Evolutionary conservation across 2,113 vertebrate genomes (phyloP).

Genomic region (Myrmecobius fasciatus): DNA sequence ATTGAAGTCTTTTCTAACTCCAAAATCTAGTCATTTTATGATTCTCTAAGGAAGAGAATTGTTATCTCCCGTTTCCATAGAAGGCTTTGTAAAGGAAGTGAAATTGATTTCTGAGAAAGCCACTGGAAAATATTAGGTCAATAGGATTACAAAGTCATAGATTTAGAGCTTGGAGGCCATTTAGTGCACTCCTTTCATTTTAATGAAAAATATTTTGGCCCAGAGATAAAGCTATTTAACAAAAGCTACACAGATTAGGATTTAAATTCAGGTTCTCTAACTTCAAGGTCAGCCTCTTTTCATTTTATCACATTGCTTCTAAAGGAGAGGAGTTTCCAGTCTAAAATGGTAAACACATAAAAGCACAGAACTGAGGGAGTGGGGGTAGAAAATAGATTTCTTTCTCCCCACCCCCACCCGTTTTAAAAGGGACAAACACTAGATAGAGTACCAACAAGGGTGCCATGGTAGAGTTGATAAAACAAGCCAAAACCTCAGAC

Average conservation of each 20-base stretch:
- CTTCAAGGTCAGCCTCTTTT: neutral
- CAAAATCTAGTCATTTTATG: neutral
- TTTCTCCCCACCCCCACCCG: neutral
- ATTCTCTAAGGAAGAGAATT: neutral
- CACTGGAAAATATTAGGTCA: neutral
- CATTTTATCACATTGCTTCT: neutral
- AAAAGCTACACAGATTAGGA: neutral
- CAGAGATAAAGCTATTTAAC: neutral
- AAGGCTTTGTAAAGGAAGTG: neutral
- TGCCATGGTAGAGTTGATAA: neutral
- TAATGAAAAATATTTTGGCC: neutral
- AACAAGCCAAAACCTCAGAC: neutral
- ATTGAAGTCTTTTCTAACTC: neutral
- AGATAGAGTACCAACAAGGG: conserved; percentile 44
- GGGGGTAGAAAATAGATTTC: neutral
- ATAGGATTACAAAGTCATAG: neutral
- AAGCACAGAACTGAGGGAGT: neutral
- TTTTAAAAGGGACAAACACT: conserved; percentile 50
- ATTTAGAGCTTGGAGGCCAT: neutral
- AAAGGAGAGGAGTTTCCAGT: neutral
- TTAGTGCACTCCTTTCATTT: neutral
- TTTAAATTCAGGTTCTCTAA: neutral
- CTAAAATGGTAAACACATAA: neutral
- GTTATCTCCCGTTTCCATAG: neutral
- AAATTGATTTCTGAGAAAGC: neutral